Conservation (phyloP, 2,113 vertebrate genomes). For the Pithys albifrons region DNA sequence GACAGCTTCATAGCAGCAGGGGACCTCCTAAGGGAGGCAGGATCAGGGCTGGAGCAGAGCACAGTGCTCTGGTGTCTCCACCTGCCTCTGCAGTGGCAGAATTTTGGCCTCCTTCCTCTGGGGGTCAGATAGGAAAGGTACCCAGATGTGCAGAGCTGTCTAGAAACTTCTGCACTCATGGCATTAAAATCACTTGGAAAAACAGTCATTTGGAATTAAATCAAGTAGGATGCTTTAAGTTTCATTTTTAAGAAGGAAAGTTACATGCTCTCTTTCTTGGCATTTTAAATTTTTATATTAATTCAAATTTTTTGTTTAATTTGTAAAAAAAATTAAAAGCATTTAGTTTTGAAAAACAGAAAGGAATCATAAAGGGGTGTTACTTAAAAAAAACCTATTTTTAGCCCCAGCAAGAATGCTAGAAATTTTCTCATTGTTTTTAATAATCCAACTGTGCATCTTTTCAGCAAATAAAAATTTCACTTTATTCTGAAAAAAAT, state of each 20-base stretch:
- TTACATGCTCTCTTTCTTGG: background rate
- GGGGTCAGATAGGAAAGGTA: rapidly evolving
- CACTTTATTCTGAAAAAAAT: background rate
- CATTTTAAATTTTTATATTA: background rate
- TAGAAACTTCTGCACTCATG: background rate
- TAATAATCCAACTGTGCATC: background rate
- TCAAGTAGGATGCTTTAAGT: background rate
- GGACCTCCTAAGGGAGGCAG: background rate
- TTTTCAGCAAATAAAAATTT: background rate
- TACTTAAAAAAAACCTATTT: background rate
- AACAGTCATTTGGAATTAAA: background rate
- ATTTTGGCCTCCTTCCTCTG: background rate
- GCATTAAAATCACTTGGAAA: background rate
- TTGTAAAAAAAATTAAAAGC: background rate
- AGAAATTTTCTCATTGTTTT: background rate
- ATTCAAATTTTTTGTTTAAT: background rate
- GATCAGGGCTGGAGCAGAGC: background rate
- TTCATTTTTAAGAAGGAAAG: background rate
- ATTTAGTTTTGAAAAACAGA: background rate
- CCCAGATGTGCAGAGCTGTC: background rate
- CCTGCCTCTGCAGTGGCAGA: rapidly evolving
- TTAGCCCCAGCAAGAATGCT: background rate
- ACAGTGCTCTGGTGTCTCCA: background rate
- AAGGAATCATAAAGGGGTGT: rapidly evolving
- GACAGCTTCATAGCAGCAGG: background rate